Conservation (phyloP, 2,888 invertebrate genomes). For the Xestobium rufovillosum region DNA sequence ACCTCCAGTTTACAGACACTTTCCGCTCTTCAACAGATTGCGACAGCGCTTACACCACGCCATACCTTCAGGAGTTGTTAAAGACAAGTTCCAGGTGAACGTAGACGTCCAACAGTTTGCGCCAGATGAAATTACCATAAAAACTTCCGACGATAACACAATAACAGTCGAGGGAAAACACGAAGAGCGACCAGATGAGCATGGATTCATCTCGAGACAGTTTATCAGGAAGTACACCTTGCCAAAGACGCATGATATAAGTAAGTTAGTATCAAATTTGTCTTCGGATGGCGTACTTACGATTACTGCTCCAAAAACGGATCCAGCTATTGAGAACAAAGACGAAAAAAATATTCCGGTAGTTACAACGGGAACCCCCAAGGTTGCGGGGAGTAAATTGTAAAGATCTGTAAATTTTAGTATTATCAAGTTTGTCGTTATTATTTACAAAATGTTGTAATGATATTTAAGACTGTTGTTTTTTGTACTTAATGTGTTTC, state of each 20-base stretch:
- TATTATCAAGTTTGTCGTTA: too few relatives aligned
- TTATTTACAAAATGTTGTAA: too few relatives aligned
- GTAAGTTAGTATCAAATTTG: conserved; percentile 62
- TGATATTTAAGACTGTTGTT: too few relatives aligned
- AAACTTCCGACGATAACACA: conserved; percentile 53
- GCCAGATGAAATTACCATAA: conserved; percentile 69
- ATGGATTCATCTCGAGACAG: conserved; percentile 65
- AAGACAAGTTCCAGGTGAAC: conserved; percentile 61
- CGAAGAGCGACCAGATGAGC: conserved; percentile 66
- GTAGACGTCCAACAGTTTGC: conserved; percentile 69
- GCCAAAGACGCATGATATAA: conserved; percentile 65
- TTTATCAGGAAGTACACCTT: conserved; percentile 65
- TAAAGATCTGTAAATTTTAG: too few relatives aligned
- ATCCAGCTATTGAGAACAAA: conserved; percentile 35
- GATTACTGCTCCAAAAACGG: conserved; percentile 52
- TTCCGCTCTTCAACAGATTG: too few relatives aligned
- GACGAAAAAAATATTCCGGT: conserved; percentile 44
- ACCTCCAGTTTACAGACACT: too few relatives aligned
- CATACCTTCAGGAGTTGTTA: too few relatives aligned
- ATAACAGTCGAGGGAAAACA: conserved; percentile 71
- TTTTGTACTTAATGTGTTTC: too few relatives aligned
- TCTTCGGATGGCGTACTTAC: conserved; percentile 67
- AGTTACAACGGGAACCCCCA: conserved; percentile 35
- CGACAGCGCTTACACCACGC: too few relatives aligned
- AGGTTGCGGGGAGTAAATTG: too few relatives aligned